A percentile compares a stretch with the other conserved stretches of the same genome.
Evolutionary conservation across 1,140 invertebrate genomes (phyloP).

Genomic region (Panulirus ornatus): DNA sequence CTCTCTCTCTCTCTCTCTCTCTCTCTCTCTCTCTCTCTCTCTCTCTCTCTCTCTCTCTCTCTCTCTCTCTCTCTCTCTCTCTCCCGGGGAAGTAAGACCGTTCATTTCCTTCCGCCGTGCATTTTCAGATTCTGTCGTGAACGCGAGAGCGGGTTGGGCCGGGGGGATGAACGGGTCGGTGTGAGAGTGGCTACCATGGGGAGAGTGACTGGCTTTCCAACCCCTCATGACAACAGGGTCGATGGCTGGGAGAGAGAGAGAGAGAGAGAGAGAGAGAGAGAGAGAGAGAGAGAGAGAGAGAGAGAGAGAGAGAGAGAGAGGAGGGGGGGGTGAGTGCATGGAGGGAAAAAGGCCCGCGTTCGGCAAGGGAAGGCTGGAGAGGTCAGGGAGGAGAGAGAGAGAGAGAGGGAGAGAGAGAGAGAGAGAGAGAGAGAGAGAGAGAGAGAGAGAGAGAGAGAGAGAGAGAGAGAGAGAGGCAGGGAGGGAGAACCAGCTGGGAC

Average conservation of each 20-base stretch:
- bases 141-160: not conserved
- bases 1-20: not conserved
- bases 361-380: not conserved
- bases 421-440: not conserved
- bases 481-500: not conserved
- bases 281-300: not conserved
- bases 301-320: not conserved
- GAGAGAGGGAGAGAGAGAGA: not conserved
- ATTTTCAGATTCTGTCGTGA: not conserved
- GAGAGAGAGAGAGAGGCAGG: constrained; percentile 4
- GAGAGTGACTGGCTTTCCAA: too few relatives aligned
- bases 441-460: constrained; percentile 6
- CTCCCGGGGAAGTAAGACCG: too few relatives aligned
- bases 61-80: constrained; percentile 30
- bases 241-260: not conserved
- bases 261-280: not conserved
- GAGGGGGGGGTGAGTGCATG: not conserved
- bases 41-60: constrained; percentile 21
- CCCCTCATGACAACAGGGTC: too few relatives aligned
- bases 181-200: not conserved
- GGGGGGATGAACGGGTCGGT: not conserved
- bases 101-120: not conserved
- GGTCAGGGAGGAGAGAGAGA: not conserved
- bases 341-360: too few relatives aligned
- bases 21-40: not conserved